phyloP scores from a whole-genome alignment of 2,797 vertebrate genomes.

The Gallinago nigripennis region DNA sequence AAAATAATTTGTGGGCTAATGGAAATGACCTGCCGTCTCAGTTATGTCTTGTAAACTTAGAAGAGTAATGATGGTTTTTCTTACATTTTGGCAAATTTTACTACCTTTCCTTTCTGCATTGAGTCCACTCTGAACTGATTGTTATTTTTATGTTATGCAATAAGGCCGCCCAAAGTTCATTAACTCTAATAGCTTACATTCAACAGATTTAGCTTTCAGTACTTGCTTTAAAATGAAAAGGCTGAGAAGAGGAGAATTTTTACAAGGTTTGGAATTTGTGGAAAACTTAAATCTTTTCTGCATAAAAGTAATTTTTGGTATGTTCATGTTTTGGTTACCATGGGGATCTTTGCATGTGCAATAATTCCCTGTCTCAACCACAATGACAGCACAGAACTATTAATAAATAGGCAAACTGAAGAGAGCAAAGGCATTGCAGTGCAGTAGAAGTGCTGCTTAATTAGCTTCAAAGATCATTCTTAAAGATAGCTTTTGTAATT shows the following conservation, averaged over 20 bases:
- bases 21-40: not conserved
- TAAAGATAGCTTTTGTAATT: not conserved
- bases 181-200: not conserved
- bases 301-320: not conserved
- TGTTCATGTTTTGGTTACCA: not conserved
- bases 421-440: not conserved
- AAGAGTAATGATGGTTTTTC: not conserved
- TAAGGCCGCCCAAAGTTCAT: not conserved
- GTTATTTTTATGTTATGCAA: accelerated
- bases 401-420: not conserved
- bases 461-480: not conserved
- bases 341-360: not conserved
- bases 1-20: not conserved
- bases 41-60: not conserved
- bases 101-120: not conserved
- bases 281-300: not conserved
- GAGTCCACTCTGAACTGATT: not conserved
- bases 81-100: not conserved
- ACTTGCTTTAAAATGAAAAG: not conserved
- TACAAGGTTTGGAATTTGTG: not conserved
- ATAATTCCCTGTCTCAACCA: not conserved
- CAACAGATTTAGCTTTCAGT: not conserved
- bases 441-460: not conserved
- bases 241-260: not conserved
- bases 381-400: not conserved